phyloP scores from a whole-genome alignment of 1,140 invertebrate genomes.

The Chlorops oryzae region DNA sequence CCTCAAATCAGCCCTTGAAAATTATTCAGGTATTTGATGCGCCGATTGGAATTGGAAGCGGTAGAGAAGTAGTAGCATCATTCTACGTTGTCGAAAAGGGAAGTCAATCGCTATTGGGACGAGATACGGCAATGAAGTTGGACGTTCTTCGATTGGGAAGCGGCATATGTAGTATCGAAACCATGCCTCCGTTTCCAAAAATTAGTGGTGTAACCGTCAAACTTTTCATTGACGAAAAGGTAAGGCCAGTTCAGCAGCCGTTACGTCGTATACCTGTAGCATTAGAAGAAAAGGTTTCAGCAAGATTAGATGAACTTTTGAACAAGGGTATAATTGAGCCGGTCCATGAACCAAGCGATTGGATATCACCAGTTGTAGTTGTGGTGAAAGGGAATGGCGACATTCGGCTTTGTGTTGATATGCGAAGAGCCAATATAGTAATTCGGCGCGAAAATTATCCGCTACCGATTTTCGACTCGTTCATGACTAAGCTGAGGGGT shows the following conservation, averaged over 20 bases:
- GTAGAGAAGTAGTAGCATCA: conserved; percentile 15
- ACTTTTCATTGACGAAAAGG: conserved; percentile 14
- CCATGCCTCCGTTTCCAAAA: conserved; percentile 16
- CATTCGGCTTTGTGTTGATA: conserved; percentile 14
- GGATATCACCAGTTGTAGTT: conserved; percentile 6
- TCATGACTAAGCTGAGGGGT: conserved; percentile 3
- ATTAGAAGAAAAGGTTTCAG: conserved; percentile 10
- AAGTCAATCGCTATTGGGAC: conserved; percentile 17
- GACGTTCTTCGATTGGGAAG: conserved; percentile 15
- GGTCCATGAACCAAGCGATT: conserved; percentile 6
- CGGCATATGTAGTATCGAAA: conserved; percentile 10
- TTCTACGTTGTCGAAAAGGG: conserved; percentile 23
- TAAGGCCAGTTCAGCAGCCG: conserved; percentile 9
- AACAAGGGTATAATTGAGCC: conserved; percentile 16
- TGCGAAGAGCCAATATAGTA: conserved; percentile 16
- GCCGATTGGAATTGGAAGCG: conserved; percentile 10
- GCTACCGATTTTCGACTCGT: conserved; percentile 15
- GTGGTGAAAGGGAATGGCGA: conserved; percentile 5
- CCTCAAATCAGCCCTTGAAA: no score
- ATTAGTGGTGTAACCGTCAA: conserved; percentile 17
- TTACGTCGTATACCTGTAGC: conserved; percentile 9
- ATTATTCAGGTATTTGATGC: conserved; percentile 18
- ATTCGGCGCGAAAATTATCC: conserved; percentile 19
- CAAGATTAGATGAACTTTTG: conserved; percentile 15
- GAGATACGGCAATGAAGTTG: conserved; percentile 18